Percentiles rank a stretch among this genome's conserved stretches.
These are phyloP conservation scores for Lacanobia oleracea DNA, from an alignment of 2,888 invertebrate genomes.

Conservation along the genomic window DNA sequence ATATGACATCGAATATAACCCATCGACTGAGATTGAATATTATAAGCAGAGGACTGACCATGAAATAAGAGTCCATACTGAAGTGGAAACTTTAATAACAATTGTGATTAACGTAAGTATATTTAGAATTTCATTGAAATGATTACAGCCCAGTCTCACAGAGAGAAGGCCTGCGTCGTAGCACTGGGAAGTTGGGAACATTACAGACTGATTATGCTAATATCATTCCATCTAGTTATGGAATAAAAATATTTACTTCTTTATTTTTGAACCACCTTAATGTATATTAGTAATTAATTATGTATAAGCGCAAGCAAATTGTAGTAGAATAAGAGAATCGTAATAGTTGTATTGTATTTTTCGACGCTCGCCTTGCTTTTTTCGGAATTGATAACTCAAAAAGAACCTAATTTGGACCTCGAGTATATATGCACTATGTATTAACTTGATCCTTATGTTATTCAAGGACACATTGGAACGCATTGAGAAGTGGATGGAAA, in stretches of 20 bases:
- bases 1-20: conserved; percentile 67
- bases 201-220: not conserved
- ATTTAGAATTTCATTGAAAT: not conserved
- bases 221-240: too few species aligned
- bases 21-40: conserved; percentile 69
- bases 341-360: too few species aligned
- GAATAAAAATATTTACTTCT: too few species aligned
- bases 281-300: too few species aligned
- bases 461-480: conserved; percentile 80
- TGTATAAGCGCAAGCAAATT: too few species aligned
- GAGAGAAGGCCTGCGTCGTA: not conserved
- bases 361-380: too few species aligned
- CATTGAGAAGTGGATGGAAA: conserved; percentile 83
- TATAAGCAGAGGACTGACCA: conserved; percentile 77
- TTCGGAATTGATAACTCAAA: too few species aligned
- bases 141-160: not conserved
- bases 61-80: conserved; percentile 81
- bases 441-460: not conserved
- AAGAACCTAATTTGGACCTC: too few species aligned
- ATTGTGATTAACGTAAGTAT: conserved; percentile 79
- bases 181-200: too few species aligned
- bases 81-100: conserved; percentile 79
- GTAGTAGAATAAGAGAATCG: too few species aligned
- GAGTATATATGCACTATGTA: not conserved
- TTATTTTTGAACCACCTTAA: too few species aligned